A percentile compares a stretch with the other conserved stretches of the same genome.
Evolutionary conservation across 2,888 invertebrate species (phyloP).

Genomic region (Mesoligia furuncula): DNA sequence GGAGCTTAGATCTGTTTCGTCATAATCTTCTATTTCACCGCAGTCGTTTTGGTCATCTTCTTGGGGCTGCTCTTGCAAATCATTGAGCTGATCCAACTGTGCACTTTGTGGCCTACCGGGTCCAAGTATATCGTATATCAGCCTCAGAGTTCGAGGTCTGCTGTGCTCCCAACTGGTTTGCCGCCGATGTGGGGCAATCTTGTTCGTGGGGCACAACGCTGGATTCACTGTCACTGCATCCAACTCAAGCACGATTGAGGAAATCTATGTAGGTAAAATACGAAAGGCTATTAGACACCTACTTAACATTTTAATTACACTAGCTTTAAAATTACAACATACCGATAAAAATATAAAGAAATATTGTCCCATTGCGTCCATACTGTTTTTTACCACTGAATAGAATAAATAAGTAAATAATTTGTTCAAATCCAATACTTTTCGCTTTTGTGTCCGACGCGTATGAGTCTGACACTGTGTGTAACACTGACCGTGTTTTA

Average conservation of each 20-base stretch:
- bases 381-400: conserved; percentile 26
- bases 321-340: conserved; percentile 27
- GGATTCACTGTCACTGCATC: conserved; percentile 81
- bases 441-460: conserved; percentile 71
- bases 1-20: conserved; percentile 85
- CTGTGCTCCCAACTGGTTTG: conserved; percentile 67
- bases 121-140: conserved; percentile 77
- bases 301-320: background rate
- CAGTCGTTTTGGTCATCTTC: conserved; percentile 83
- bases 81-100: conserved; percentile 65
- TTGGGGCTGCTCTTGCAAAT: conserved; percentile 81
- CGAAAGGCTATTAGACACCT: conserved; percentile 9
- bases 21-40: conserved; percentile 87
- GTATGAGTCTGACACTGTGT: conserved; percentile 82
- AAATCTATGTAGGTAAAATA: conserved; percentile 65
- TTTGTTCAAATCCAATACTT: conserved; percentile 57
- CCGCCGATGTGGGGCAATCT: conserved; percentile 83
- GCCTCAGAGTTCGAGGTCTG: conserved; percentile 79
- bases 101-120: conserved; percentile 67
- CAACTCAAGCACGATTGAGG: conserved; percentile 68
- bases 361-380: conserved; percentile 36
- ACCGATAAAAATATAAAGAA: conserved; percentile 50
- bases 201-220: conserved; percentile 84
- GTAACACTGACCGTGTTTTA: conserved; percentile 72
- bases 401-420: conserved; percentile 16